Percentiles rank a stretch among this genome's conserved stretches.
Evolutionary conservation across 2,797 vertebrate species (phyloP).

Genomic region (Spinus olivaceus): DNA sequence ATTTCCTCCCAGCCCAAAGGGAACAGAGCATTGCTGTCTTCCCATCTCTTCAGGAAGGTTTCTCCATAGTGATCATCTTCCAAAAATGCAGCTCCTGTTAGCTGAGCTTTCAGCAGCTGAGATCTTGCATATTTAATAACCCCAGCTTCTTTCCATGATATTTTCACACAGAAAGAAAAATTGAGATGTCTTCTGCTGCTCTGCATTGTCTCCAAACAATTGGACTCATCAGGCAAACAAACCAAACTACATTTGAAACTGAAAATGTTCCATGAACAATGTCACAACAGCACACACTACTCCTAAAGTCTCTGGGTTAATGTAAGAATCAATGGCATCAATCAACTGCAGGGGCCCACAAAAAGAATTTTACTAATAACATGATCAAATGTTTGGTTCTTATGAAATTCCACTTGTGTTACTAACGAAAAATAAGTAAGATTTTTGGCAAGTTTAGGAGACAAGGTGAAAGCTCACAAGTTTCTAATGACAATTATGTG

Average conservation of each 20-base stretch:
- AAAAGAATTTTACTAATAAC: not conserved
- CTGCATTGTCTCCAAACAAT: conserved; percentile 39
- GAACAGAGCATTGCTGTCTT: not conserved
- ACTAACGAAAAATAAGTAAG: conserved; percentile 8
- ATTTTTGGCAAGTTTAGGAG: conserved; percentile 22
- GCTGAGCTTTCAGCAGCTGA: conserved; percentile 9
- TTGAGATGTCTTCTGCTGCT: conserved; percentile 16
- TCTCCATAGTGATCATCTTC: not conserved
- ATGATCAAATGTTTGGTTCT: conserved; percentile 21
- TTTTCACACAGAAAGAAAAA: conserved; percentile 32
- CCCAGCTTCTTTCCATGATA: not conserved
- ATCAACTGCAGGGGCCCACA: not conserved
- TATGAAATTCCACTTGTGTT: not conserved
- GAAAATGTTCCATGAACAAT: not conserved
- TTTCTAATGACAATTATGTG: conserved; percentile 28
- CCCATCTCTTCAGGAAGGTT: not conserved
- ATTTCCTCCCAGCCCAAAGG: not conserved
- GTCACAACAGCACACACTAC: not conserved
- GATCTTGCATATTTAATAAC: not conserved
- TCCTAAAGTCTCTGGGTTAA: not conserved
- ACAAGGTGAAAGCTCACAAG: conserved; percentile 25
- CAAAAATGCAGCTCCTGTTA: not conserved
- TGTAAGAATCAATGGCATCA: not conserved
- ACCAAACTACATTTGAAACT: not conserved
- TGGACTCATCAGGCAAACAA: conserved; percentile 13